Base-by-base conservation (phyloP, 2,888 invertebrate genomes). In the Cheilosia variabilis region DNA sequence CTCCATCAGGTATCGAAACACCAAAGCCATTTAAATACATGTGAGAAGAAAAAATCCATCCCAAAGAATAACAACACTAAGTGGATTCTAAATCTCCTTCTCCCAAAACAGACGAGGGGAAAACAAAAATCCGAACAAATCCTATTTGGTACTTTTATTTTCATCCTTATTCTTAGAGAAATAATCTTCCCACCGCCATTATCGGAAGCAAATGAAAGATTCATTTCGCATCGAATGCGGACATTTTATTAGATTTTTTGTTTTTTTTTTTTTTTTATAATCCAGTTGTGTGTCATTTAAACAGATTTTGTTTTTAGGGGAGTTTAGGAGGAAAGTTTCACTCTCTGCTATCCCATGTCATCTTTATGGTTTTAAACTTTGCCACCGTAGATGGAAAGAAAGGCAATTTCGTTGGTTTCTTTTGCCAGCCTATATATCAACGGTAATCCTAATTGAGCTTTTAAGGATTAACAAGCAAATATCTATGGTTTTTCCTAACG, bases 361-460 rank as follows among this genome's bases (percentile, higher is more conserved):
- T 55, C 37, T 27, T 78, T 72, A 72, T 83, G 66, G 72, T 53
- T 83, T 71, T 72, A 78, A 78, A 83, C 78, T 83, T 83, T 83
- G 72, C 34, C 78, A 53, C 10, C 13, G n/a, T 17, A 5, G 45
- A 37, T 50, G 41, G 37, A 13, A 13, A 0, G 22, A 50, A 27
- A 65, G 13, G 5, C 17, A 45, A 41, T 45, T 60, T 27, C 6
- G 52, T 43, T 57, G 17, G 15, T 41, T 37, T 52, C 1, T 17
- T 47, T 19, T 47, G 17, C 7, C 17, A 17, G 47, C 41, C 55
- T 71, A 65, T 81, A 80, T 75, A 63, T 79, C 69, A 76, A 45
- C 50, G 55, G 75, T 86, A 86, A 86, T 86, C 80, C 84, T 86
- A 86, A 81, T 80, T 80, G 80, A 80, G 84, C 80, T 71, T 62